Evolutionary conservation across 1,140 invertebrate species (phyloP), one percentile per base, ranked within the genome.

Genomic region (Drosophila insularis): DNA sequence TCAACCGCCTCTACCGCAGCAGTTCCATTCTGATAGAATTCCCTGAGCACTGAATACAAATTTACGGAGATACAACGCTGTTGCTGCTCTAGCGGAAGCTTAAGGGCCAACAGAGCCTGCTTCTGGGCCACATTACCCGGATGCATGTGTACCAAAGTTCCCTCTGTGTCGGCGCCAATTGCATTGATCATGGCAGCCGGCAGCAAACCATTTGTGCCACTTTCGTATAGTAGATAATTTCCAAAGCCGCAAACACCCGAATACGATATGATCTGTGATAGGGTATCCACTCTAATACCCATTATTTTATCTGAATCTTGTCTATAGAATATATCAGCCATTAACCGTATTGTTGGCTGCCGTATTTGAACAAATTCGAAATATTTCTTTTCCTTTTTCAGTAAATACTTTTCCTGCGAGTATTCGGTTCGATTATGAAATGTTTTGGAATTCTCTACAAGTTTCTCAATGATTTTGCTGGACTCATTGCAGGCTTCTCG

Each of bases 371-470:
- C 92, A 84, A 94, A 96, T 79, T 96, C 95, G 90, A 94, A 96
- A 92, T 98, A 98, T 91, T 98, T 98, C 73, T 96, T 96, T 78
- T 97, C 96, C 92, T 99, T 99, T 90, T 99, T 99, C 56, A 95
- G 96, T 6, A 99, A 94, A 91, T 99, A 99, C 91, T 99, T 99
- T 78, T 97, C 96, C 92, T 99, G 97, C 0, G 97, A 97, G 91
- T 96, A 99, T 82, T 96, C 96, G 1, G 98, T 99, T 93, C 98
- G 98, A 32, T 94, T 93, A 27, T 94, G 93, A 92, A 97, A 97
- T 8, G 97, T 97, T 68, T 95, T 95, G 46, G 97, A 99, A 90
- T 98, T 98, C 71, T 96, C 96, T 43, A 99, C 96, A 4, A 99
- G 93, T 53, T 95, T 95, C 65, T 95, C 96, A 35, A 99, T 95